These are phyloP conservation scores for Leptosomus discolor DNA, from an alignment of 2,113 vertebrate genomes.

Conservation along the genomic window DNA sequence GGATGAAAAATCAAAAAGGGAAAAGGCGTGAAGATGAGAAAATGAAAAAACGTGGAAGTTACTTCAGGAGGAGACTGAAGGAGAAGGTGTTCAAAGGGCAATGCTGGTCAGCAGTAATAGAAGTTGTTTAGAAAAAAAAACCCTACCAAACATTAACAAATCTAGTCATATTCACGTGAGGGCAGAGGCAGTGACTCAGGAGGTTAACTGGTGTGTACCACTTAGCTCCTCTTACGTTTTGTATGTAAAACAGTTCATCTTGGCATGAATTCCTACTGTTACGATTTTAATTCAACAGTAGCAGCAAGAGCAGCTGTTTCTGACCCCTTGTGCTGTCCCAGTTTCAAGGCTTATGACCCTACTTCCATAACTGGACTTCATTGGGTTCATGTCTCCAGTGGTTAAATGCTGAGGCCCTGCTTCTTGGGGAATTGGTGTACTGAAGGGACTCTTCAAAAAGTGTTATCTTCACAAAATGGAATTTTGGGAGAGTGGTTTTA, in stretches of 20 bases:
- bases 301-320: background rate
- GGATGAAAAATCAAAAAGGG: background rate
- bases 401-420: background rate
- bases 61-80: background rate
- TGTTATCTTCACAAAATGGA: rapidly evolving
- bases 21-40: background rate
- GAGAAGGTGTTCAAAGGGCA: background rate
- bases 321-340: background rate
- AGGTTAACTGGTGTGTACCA: background rate
- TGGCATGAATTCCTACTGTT: background rate
- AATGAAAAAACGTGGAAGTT: background rate
- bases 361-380: background rate
- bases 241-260: background rate
- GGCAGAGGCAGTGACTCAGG: background rate
- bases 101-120: background rate
- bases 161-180: background rate
- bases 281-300: background rate
- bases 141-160: background rate
- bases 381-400: background rate
- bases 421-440: background rate
- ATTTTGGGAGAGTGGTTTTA: rapidly evolving
- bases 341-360: background rate
- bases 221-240: background rate
- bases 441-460: too few species aligned
- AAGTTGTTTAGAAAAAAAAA: background rate